These are phyloP conservation scores for Mystacornis crossleyi DNA, from an alignment of 2,113 vertebrate species.

Conservation along the genomic window DNA sequence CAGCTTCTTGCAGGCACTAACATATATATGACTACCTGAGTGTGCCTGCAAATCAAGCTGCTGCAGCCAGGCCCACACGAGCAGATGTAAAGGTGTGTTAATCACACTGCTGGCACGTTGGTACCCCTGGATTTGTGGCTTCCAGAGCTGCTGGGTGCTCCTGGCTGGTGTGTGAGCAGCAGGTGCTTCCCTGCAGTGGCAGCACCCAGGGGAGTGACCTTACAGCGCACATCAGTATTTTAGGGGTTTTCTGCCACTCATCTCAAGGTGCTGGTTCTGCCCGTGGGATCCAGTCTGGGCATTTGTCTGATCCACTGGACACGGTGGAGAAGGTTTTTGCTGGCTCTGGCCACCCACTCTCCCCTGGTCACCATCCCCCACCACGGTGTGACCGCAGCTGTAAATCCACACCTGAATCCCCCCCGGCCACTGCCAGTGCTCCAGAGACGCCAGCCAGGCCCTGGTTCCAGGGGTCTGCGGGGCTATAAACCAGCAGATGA, in stretches of 20 bases:
- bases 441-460: background rate
- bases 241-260: background rate
- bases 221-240: background rate
- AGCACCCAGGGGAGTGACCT: background rate
- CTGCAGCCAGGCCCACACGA: background rate
- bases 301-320: background rate
- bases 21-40: constrained; percentile 56
- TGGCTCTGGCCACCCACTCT: background rate
- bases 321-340: background rate
- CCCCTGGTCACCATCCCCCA: background rate
- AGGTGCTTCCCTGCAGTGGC: background rate
- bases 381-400: rapidly evolving
- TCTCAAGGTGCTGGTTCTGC: background rate
- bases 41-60: constrained; percentile 35
- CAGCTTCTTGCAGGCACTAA: constrained; percentile 42
- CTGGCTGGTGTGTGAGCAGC: background rate
- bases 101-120: background rate
- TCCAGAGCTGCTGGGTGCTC: background rate
- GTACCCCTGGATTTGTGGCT: background rate
- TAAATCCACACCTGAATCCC: background rate
- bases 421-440: rapidly evolving
- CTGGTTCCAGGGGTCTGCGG: background rate
- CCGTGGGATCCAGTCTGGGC: background rate
- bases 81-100: constrained; percentile 43
- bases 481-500: background rate